Conservation (phyloP, 1,140 invertebrate species). For the Pentalonia nigronervosa region DNA sequence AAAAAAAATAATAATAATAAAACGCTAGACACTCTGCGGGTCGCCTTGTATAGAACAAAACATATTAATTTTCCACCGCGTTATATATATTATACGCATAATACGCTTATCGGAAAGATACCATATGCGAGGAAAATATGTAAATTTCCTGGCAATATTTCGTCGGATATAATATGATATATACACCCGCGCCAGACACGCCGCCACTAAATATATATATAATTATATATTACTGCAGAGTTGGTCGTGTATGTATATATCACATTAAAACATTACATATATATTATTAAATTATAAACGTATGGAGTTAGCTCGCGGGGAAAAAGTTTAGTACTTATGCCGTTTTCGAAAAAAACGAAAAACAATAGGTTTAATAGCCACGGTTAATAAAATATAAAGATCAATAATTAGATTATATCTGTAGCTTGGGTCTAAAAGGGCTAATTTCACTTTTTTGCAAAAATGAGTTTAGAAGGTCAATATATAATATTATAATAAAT, state of each 20-base stretch:
- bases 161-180: not conserved
- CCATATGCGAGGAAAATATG: constrained; percentile 1
- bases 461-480: no score
- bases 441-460: no score
- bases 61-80: constrained; percentile 7
- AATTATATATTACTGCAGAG: not conserved
- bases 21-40: not conserved
- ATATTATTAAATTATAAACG: not conserved
- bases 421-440: no score
- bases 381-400: not conserved
- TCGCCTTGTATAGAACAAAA: not conserved
- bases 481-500: no score
- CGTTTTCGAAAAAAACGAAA: not conserved
- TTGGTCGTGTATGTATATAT: not conserved
- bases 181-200: not conserved
- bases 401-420: not conserved
- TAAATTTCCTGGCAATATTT: constrained; percentile 11
- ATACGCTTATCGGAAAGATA: constrained; percentile 7
- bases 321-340: not conserved
- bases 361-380: not conserved
- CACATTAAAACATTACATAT: not conserved
- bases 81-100: not conserved
- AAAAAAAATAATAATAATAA: not conserved
- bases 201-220: no score
- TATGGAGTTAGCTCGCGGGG: no score